A percentile compares a stretch with the other conserved stretches of the same genome.
Evolutionary conservation across 2,113 vertebrate genomes (phyloP).

Genomic region (Prunella fulvescens): DNA sequence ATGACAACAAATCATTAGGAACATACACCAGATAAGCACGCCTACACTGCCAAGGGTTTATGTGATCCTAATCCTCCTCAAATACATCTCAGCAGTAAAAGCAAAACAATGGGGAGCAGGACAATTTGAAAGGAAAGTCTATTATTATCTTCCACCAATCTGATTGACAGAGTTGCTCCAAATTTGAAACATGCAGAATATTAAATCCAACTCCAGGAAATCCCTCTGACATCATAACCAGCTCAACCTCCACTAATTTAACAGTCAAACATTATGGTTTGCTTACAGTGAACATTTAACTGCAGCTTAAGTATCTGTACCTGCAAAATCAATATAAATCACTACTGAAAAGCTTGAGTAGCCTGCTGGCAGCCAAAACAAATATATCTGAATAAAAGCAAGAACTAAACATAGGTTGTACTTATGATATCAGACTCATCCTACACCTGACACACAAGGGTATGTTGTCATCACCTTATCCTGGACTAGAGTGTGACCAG

Average conservation of each 20-base stretch:
- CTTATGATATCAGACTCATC: not conserved
- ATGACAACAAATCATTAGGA: slow-evolving; percentile 24
- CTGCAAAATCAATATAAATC: not conserved
- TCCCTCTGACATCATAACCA: not conserved
- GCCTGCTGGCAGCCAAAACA: not conserved
- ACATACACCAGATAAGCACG: rapidly evolving
- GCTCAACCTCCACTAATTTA: not conserved
- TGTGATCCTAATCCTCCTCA: not conserved
- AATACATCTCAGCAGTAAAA: not conserved
- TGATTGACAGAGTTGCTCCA: not conserved
- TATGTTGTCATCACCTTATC: not conserved
- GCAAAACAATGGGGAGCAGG: not conserved
- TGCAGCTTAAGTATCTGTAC: not conserved
- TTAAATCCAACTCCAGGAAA: not conserved
- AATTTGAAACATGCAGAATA: not conserved
- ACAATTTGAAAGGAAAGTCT: not conserved
- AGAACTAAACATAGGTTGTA: not conserved
- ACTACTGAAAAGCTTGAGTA: not conserved
- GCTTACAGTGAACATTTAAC: not conserved
- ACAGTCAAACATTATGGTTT: not conserved
- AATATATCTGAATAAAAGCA: not conserved
- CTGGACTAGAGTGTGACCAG: not conserved
- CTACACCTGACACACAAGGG: not conserved
- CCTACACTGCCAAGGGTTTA: not conserved
- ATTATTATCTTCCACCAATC: not conserved